phyloP scores from a whole-genome alignment of 2,113 vertebrate genomes.

The Drymodes brunneopygia region DNA sequence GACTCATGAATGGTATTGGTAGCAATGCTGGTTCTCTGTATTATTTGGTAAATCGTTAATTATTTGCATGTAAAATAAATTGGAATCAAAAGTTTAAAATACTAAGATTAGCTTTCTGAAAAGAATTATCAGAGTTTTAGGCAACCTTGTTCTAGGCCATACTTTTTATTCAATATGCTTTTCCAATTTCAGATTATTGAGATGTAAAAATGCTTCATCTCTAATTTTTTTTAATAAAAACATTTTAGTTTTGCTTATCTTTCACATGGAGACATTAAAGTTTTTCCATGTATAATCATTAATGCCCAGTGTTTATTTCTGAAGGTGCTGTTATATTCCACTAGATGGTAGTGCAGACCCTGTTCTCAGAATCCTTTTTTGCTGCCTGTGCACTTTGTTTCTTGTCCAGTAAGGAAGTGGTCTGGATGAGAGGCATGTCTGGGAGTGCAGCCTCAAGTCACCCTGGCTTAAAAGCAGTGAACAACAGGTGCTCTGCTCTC shows the following conservation, averaged over 20 bases:
- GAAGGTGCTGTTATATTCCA: not conserved
- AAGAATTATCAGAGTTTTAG: not conserved
- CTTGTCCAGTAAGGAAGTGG: not conserved
- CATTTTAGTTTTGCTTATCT: not conserved
- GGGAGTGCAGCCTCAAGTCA: not conserved
- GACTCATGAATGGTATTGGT: not conserved
- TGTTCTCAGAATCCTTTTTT: not conserved
- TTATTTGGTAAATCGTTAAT: not conserved
- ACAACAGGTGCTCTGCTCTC: not conserved
- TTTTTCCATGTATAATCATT: not conserved
- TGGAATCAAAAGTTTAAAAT: not conserved
- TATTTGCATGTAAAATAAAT: not conserved
- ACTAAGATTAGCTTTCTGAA: not conserved
- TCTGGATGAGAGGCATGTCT: not conserved
- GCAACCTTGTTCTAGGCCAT: not conserved
- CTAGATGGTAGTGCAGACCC: conserved; percentile 49
- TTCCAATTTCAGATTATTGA: not conserved
- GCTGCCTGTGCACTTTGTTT: not conserved
- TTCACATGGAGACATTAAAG: not conserved
- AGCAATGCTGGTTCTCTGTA: not conserved
- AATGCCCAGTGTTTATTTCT: not conserved
- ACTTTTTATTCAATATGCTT: not conserved
- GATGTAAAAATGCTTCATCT: not conserved
- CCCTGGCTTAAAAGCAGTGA: not conserved
- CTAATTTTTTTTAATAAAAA: not conserved